phyloP scores from a whole-genome alignment of 2,797 vertebrate species.

The Anniella stebbinsi region DNA sequence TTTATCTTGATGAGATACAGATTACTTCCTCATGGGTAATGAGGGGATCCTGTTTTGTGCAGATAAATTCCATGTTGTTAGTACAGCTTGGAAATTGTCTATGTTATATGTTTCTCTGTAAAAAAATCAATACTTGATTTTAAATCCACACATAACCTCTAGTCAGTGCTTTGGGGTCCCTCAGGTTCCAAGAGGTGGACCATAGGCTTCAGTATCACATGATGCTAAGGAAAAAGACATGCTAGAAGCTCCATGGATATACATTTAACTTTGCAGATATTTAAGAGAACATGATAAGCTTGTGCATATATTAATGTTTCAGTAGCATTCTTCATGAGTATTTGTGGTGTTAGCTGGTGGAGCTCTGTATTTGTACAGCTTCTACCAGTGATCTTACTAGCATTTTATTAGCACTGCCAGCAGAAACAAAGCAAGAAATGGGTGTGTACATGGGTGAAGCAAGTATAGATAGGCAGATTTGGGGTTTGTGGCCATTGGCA shows the following conservation, averaged over 20 bases:
- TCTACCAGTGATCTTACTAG: neutral
- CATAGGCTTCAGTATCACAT: neutral
- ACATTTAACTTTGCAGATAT: neutral
- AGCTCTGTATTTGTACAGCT: neutral
- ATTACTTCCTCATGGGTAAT: slow-evolving; percentile 64
- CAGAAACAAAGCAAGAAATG: slow-evolving; percentile 11
- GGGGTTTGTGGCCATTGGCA: slow-evolving; percentile 31
- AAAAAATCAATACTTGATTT: slow-evolving; percentile 59
- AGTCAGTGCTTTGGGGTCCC: neutral
- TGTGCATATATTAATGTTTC: neutral
- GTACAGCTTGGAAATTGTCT: slow-evolving; percentile 45
- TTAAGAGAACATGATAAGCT: neutral
- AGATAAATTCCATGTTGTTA: slow-evolving; percentile 56
- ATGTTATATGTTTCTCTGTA: slow-evolving; percentile 48
- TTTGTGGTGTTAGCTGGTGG: neutral
- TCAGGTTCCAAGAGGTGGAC: neutral
- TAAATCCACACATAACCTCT: slow-evolving; percentile 47
- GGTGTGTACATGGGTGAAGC: neutral
- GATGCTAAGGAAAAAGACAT: neutral
- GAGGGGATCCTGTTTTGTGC: slow-evolving; percentile 55
- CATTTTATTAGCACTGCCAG: neutral
- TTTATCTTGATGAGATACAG: slow-evolving; percentile 67
- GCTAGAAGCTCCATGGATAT: neutral
- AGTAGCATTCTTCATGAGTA: neutral
- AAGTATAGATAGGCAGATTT: neutral